Evolutionary conservation across 2,888 invertebrate species (phyloP).

Genomic region (Mesorhabditis sp.): DNA sequence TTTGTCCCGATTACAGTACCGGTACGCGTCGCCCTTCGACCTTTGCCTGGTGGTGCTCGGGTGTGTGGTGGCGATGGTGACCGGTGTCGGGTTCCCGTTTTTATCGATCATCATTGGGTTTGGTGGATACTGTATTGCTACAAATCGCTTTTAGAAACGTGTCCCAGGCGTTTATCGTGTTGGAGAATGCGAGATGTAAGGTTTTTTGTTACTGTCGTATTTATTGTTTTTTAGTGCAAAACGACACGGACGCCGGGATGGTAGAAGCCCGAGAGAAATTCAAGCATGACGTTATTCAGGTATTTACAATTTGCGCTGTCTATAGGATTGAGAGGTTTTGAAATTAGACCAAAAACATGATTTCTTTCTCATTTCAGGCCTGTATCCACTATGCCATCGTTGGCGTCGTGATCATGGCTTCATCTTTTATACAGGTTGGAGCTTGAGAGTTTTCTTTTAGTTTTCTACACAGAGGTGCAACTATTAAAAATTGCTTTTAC

Average conservation of each 20-base stretch:
- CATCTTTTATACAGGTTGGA: neutral
- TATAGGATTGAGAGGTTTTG: neutral
- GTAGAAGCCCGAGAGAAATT: neutral
- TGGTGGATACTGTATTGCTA: neutral
- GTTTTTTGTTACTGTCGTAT: too few relatives aligned
- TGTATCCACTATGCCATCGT: neutral
- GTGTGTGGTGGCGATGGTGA: neutral
- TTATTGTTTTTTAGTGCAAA: too few relatives aligned
- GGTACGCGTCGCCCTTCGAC: neutral
- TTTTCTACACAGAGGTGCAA: neutral
- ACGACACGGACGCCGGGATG: neutral
- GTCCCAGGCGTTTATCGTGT: neutral
- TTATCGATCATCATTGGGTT: neutral
- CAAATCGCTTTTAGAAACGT: neutral
- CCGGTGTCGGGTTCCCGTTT: constrained; percentile 5
- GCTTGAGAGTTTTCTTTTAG: neutral
- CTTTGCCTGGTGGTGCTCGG: neutral
- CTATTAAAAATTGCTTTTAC: neutral
- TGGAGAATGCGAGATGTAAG: constrained; percentile 6
- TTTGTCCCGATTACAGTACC: constrained; percentile 4
- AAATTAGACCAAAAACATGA: neutral
- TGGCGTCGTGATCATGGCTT: neutral
- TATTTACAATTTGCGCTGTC: neutral
- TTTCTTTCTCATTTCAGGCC: neutral
- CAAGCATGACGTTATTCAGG: neutral